Evolutionary conservation across 2,888 invertebrate species (phyloP).

Genomic region (Mesochorus sp.): DNA sequence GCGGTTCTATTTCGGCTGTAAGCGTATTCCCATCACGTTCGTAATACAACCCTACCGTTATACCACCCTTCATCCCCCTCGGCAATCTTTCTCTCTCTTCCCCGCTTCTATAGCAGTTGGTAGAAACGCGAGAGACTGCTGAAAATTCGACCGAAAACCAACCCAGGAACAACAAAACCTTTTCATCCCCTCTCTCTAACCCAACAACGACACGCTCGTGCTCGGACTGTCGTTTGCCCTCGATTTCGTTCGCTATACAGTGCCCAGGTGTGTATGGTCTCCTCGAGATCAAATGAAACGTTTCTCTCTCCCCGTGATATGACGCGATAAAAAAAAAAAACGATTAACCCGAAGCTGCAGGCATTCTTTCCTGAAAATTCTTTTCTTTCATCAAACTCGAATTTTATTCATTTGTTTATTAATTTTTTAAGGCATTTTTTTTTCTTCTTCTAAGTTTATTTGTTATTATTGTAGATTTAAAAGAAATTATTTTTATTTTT

Average conservation of each 20-base stretch:
- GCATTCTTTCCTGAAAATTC: too few relatives aligned
- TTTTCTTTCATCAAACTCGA: too few relatives aligned
- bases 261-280: too few relatives aligned
- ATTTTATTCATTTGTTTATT: too few relatives aligned
- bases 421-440: too few relatives aligned
- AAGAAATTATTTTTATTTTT: too few relatives aligned
- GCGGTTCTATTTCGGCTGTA: conserved; percentile 62
- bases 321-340: too few relatives aligned
- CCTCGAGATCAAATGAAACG: too few relatives aligned
- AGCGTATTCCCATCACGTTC: conserved; percentile 74
- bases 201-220: conserved; percentile 16
- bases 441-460: too few relatives aligned
- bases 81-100: conserved; percentile 42
- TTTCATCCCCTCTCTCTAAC: neutral
- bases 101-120: neutral
- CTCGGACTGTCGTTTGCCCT: conserved; percentile 32
- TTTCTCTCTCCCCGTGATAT: too few relatives aligned
- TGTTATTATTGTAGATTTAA: too few relatives aligned
- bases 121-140: conserved; percentile 33
- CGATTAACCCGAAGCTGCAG: too few relatives aligned
- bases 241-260: conserved; percentile 9
- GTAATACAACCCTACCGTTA: conserved; percentile 71
- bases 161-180: conserved; percentile 24
- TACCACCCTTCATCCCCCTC: conserved; percentile 15
- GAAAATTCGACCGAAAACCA: conserved; percentile 38